Percentiles rank a stretch among this genome's conserved stretches.
Conservation (phyloP, 2,888 invertebrate species). For the Coronaproctus castanopsis region DNA sequence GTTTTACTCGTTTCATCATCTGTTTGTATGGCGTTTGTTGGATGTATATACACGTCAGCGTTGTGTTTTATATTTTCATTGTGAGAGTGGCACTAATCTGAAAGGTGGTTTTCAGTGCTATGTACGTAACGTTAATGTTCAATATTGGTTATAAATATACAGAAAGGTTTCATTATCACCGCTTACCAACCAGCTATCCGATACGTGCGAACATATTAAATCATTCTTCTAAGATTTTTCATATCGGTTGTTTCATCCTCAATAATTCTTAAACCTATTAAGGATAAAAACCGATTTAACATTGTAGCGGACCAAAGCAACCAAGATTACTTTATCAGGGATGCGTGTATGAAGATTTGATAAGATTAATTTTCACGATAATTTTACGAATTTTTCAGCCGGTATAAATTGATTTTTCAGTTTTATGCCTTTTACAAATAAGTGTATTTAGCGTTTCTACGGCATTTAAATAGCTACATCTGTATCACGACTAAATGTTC, state of each 20-base stretch:
- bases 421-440: not conserved
- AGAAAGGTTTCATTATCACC: not conserved
- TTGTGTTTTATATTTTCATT: not conserved
- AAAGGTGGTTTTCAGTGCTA: not conserved
- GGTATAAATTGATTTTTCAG: not conserved
- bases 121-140: not conserved
- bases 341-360: not conserved
- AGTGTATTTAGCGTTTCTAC: not conserved
- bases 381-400: not conserved
- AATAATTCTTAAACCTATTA: not conserved
- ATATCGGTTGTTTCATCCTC: too few relatives aligned
- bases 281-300: not conserved
- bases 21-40: not conserved
- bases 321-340: not conserved
- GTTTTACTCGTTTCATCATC: not conserved
- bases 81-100: not conserved
- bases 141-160: not conserved
- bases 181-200: not conserved
- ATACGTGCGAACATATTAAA: not conserved
- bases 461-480: not conserved
- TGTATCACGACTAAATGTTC: too few relatives aligned
- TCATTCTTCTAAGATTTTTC: too few relatives aligned
- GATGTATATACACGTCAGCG: not conserved
- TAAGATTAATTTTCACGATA: not conserved
- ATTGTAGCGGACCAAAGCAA: not conserved